A percentile compares a stretch with the other conserved stretches of the same genome.
phyloP scores from a whole-genome alignment of 2,888 invertebrate genomes.

The Cyclophora albipunctata region DNA sequence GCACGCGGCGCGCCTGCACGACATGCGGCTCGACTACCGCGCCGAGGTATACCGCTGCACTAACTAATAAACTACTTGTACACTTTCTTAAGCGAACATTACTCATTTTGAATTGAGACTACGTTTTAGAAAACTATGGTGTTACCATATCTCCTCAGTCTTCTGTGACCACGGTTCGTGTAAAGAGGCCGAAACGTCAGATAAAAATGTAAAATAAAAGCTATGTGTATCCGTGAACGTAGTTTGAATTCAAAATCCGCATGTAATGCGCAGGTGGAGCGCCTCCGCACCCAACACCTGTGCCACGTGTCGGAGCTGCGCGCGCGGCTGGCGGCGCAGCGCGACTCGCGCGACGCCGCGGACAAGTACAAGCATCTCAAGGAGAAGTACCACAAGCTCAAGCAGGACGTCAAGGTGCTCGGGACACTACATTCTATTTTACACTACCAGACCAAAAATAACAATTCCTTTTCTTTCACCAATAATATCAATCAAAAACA shows the following conservation, averaged over 20 bases:
- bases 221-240: too few species aligned
- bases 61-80: too few species aligned
- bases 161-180: too few species aligned
- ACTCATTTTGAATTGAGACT: too few species aligned
- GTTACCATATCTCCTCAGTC: too few species aligned
- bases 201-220: too few species aligned
- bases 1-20: constrained; percentile 76
- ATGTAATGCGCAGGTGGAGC: constrained; percentile 71
- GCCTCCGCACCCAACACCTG: constrained; percentile 80
- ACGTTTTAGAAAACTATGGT: too few species aligned
- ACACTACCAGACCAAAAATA: background rate
- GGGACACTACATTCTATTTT: background rate
- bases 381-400: constrained; percentile 86
- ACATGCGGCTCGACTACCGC: constrained; percentile 78
- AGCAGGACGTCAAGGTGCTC: constrained; percentile 83
- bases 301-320: constrained; percentile 79
- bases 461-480: background rate
- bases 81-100: too few species aligned
- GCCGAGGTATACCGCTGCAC: constrained; percentile 66
- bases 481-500: too few species aligned
- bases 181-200: too few species aligned
- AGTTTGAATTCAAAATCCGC: too few species aligned
- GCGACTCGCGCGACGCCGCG: constrained; percentile 75
- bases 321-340: constrained; percentile 71
- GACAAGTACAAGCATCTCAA: constrained; percentile 88